These are phyloP conservation scores for Drosophila azteca DNA, from an alignment of 1,140 invertebrate genomes.

Conservation along the genomic window DNA sequence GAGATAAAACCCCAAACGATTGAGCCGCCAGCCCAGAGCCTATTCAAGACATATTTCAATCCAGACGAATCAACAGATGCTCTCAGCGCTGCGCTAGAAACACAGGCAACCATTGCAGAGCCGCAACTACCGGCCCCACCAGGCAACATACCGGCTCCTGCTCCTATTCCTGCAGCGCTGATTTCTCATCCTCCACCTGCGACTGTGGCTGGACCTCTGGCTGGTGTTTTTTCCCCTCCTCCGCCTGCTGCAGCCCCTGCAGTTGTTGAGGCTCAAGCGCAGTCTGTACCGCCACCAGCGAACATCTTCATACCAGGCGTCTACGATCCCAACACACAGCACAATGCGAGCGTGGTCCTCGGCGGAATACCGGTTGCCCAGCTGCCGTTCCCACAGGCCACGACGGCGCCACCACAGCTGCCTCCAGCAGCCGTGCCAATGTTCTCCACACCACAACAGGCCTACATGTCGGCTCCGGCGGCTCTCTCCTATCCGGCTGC, in stretches of 20 bases:
- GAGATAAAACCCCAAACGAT: slow-evolving; percentile 60
- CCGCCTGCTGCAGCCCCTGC: slow-evolving; percentile 12
- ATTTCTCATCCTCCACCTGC: neutral
- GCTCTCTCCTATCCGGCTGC: slow-evolving; percentile 72
- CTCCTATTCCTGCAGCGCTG: neutral
- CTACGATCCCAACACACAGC: slow-evolving; percentile 52
- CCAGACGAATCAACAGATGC: slow-evolving; percentile 72
- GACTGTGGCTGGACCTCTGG: neutral
- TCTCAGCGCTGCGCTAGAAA: slow-evolving; percentile 56
- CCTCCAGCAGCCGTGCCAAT: slow-evolving; percentile 31
- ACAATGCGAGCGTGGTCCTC: slow-evolving; percentile 23
- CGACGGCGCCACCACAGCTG: slow-evolving; percentile 33
- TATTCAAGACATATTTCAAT: slow-evolving; percentile 80
- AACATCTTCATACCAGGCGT: slow-evolving; percentile 71
- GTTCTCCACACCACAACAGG: slow-evolving; percentile 58
- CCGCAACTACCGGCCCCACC: neutral
- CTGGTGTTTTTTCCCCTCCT: no score
- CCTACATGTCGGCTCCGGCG: slow-evolving; percentile 76
- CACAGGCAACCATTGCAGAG: slow-evolving; percentile 45
- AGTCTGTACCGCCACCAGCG: slow-evolving; percentile 52
- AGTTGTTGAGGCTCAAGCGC: slow-evolving; percentile 13
- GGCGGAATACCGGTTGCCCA: slow-evolving; percentile 68
- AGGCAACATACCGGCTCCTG: no score
- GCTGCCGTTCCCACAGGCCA: slow-evolving; percentile 71
- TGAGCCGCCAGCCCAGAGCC: slow-evolving; percentile 68